phyloP scores from a whole-genome alignment of 2,888 invertebrate species.

The Altica lythri region DNA sequence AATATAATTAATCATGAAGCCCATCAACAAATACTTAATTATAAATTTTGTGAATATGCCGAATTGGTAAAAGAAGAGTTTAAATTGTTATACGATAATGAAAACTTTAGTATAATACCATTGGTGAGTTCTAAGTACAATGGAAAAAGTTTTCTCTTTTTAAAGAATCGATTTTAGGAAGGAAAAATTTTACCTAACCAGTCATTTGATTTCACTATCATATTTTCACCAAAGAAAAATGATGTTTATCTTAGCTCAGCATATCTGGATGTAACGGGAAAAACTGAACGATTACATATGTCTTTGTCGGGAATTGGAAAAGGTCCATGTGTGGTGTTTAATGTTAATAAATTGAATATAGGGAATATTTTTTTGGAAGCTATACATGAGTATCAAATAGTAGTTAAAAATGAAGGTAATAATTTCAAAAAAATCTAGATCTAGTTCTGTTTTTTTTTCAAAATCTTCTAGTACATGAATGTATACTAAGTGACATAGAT shows the following conservation, averaged over 20 bases:
- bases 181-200: constrained; percentile 66
- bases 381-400: constrained; percentile 65
- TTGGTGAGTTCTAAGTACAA: constrained; percentile 27
- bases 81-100: constrained; percentile 48
- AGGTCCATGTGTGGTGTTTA: constrained; percentile 64
- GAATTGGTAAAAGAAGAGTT: constrained; percentile 46
- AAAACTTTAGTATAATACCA: constrained; percentile 36
- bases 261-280: constrained; percentile 66
- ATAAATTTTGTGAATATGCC: constrained; percentile 56
- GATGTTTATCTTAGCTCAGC: constrained; percentile 60
- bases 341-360: constrained; percentile 63
- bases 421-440: no score
- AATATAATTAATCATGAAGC: constrained; percentile 48
- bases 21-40: constrained; percentile 53
- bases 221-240: constrained; percentile 62
- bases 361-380: constrained; percentile 64
- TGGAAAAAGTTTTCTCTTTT: neutral
- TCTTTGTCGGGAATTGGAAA: constrained; percentile 61
- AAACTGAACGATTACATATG: constrained; percentile 60
- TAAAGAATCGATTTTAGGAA: constrained; percentile 54
- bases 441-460: no score
- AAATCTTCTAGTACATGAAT: no score
- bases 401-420: constrained; percentile 62
- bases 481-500: no score
- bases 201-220: constrained; percentile 59